Base-by-base conservation (phyloP, 2,113 vertebrate genomes). In the Cairina moschata region DNA sequence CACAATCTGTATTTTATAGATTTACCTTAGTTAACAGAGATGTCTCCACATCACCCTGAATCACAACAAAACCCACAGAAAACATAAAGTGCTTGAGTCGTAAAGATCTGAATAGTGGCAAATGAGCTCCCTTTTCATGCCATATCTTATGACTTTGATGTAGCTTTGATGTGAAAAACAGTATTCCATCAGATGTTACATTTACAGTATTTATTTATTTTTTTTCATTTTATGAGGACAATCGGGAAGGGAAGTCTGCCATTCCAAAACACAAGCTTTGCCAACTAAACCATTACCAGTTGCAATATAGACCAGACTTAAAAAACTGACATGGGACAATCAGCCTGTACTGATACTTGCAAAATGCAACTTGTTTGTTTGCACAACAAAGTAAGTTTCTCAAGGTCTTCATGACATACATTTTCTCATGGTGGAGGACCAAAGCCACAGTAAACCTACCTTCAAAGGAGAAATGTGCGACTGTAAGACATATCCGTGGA, bases 391-490 rank as follows among this genome's bases (percentile, higher is more conserved):
- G 2, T 23, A 73, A 55, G 13, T 21, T 84, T 79, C 48, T 12
- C 54, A 44, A 44, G 17, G 0, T 0, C 26, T 60, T 66, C 13
- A 40, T 14, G 8, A 8, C 21, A 48, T 1, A 0, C 0, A 1
- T 73, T 86, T 84, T 54, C 48, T 66, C 0, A 0, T 38, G 32
- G 52, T 69, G 58, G 22, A 87, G 13, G 67, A 46, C 20, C 22
- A 82, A 92, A 92, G 42, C 14, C 28, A 26, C 3, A 26, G 12
- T 9, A 6, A 81, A 67, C 59, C 29, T 90, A 99, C 99, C 99
- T 99, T 99, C 96, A 99, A 97, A 88, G 99, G 99, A 89, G 99
- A 99, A 97, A 99, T 99, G 97, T 99, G 99, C 1, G 99, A 98
- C 97, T 99, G 99, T 63, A 99, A 98, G 92, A 99, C 99, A 4